phyloP scores from a whole-genome alignment of 2,113 vertebrate genomes.

The Rhinolophus ferrumequinum region DNA sequence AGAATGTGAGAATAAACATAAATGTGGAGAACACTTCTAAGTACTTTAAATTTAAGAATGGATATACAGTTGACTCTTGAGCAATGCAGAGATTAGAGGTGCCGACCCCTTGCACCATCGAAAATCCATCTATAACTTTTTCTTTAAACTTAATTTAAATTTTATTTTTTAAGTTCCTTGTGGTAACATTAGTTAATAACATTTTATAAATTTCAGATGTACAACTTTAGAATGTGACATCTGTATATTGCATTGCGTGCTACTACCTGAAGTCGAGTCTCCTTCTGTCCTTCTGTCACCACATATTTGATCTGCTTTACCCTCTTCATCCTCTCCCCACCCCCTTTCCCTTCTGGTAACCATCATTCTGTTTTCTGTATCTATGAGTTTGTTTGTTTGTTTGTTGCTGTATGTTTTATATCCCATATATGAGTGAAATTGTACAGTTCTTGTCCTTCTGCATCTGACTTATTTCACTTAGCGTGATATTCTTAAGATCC shows the following conservation, averaged over 20 bases:
- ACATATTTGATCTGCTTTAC: neutral
- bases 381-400: neutral
- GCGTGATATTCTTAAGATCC: neutral
- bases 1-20: neutral
- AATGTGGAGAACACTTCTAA: neutral
- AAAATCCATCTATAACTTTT: neutral
- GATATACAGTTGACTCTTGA: neutral
- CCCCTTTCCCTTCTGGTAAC: neutral
- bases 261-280: neutral
- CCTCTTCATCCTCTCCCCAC: neutral
- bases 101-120: accelerated
- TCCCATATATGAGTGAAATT: neutral
- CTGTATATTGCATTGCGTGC: neutral
- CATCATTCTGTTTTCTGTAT: neutral
- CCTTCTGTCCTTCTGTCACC: neutral
- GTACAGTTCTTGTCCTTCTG: neutral
- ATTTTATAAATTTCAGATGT: neutral
- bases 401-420: neutral
- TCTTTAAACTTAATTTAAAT: neutral
- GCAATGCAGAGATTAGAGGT: neutral
- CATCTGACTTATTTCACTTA: neutral
- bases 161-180: neutral
- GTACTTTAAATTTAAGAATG: neutral
- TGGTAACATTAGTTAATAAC: neutral
- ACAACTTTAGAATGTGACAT: neutral